Base-by-base conservation (phyloP, 1,140 invertebrate genomes). In the Pectinophora gossypiella region DNA sequence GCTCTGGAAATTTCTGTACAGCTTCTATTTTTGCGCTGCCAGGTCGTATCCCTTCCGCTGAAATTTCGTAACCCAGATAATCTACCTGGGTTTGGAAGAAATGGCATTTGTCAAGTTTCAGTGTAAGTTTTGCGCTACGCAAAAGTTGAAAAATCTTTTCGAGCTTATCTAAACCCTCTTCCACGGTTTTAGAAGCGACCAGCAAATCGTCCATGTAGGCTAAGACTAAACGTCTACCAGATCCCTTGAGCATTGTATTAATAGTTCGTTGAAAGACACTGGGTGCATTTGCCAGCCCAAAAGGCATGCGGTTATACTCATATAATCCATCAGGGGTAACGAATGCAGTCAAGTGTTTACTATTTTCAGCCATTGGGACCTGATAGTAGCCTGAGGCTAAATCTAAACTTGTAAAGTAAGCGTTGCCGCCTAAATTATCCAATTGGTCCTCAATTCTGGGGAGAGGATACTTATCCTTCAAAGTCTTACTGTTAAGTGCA, bases 391-490 rank as follows among this genome's bases (percentile, higher is more conserved):
- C 54, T 2, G 5, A 15, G 2, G 20, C 18, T 4, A 45, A 20
- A 19, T n/a, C n/a, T n/a, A n/a, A n/a, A n/a, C n/a, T n/a, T n/a
- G n/a, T n/a, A n/a, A n/a, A n/a, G n/a, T n/a, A n/a, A n/a, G n/a
- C n/a, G n/a, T n/a, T n/a, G n/a, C n/a, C n/a, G n/a, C n/a, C n/a
- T n/a, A n/a, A n/a, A n/a, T n/a, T n/a, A n/a, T n/a, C n/a, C n/a
- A n/a, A n/a, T n/a, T n/a, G n/a, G n/a, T n/a, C n/a, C n/a, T 54
- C 52, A 16, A 54, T 54, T 9, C 38, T 12, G 3, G 54, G 54
- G 6, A 56, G 13, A 36, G 54, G 54, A 19, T 56, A 56, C 15
- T 60, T 52, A 4, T 49, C 38, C 12, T 42, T 43, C 10, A 27
- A 21, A 19, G 54, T 56, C 10, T 45, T 50, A 1, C 27, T 22